Conservation (phyloP, 1,140 invertebrate genomes). For the Drosophila rufa region DNA sequence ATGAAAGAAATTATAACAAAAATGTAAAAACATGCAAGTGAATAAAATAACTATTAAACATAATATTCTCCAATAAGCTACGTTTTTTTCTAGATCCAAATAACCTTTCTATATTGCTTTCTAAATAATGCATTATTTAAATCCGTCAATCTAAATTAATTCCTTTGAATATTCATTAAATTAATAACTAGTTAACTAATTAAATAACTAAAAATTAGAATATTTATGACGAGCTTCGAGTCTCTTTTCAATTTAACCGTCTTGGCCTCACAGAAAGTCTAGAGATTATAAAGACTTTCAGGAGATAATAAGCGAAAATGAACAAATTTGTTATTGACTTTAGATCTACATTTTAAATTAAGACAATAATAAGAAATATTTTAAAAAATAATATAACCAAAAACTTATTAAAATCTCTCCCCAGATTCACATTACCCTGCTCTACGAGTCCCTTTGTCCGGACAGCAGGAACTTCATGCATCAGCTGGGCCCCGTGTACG, state of each 20-base stretch:
- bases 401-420: too few species aligned
- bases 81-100: not conserved
- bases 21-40: too few species aligned
- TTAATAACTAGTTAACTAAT: too few species aligned
- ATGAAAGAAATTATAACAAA: too few species aligned
- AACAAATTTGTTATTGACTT: not conserved
- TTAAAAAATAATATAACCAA: not conserved
- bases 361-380: too few species aligned
- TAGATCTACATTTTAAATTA: not conserved
- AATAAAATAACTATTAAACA: not conserved
- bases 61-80: not conserved
- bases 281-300: not conserved
- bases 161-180: not conserved
- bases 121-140: not conserved
- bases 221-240: not conserved
- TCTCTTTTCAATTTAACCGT: not conserved
- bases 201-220: not conserved
- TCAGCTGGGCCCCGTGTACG: constrained; percentile 86
- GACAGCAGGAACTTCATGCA: constrained; percentile 90
- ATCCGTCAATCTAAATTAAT: not conserved
- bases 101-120: not conserved
- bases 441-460: constrained; percentile 93
- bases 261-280: not conserved
- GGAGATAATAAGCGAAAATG: too few species aligned
- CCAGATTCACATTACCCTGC: constrained; percentile 86